Conservation (phyloP, 2,797 vertebrate species). For the Amblyopsis hoosieri region DNA sequence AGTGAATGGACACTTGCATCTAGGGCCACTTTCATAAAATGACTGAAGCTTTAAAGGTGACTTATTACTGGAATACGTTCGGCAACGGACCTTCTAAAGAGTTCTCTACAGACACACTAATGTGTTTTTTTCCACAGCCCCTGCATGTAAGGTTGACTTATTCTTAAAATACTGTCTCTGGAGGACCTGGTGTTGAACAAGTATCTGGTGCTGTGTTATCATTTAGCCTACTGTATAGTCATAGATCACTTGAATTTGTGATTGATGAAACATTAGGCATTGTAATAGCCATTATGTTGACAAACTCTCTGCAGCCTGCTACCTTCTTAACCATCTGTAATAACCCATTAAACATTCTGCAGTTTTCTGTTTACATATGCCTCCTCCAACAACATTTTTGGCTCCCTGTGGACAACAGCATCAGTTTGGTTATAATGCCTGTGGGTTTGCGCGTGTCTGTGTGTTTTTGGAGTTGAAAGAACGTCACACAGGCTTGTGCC, state of each 20-base stretch:
- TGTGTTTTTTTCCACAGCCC: constrained; percentile 21
- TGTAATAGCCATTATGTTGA: neutral
- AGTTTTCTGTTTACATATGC: constrained; percentile 26
- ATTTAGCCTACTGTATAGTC: too few species aligned
- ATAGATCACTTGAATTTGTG: neutral
- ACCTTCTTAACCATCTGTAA: constrained; percentile 15
- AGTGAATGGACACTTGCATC: constrained; percentile 58
- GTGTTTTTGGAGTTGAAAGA: constrained; percentile 46
- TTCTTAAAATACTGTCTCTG: constrained; percentile 15
- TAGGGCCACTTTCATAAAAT: constrained; percentile 55
- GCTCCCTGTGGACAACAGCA: constrained; percentile 10
- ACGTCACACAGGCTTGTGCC: constrained; percentile 50
- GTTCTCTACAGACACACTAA: constrained; percentile 29
- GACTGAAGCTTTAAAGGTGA: constrained; percentile 43
- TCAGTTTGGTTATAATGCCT: constrained; percentile 26
- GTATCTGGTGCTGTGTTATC: constrained; percentile 21
- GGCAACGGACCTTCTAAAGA: constrained; percentile 30
- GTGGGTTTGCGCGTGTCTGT: constrained; percentile 4
- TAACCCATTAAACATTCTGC: constrained; percentile 16
- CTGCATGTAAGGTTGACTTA: constrained; percentile 1
- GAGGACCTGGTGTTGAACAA: constrained; percentile 18
- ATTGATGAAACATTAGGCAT: neutral
- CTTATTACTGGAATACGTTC: constrained; percentile 34
- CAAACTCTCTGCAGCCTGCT: constrained; percentile 17
- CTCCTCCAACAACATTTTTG: constrained; percentile 30